phyloP scores from a whole-genome alignment of 2,797 vertebrate genomes.

The Halcyon leucocephala region DNA sequence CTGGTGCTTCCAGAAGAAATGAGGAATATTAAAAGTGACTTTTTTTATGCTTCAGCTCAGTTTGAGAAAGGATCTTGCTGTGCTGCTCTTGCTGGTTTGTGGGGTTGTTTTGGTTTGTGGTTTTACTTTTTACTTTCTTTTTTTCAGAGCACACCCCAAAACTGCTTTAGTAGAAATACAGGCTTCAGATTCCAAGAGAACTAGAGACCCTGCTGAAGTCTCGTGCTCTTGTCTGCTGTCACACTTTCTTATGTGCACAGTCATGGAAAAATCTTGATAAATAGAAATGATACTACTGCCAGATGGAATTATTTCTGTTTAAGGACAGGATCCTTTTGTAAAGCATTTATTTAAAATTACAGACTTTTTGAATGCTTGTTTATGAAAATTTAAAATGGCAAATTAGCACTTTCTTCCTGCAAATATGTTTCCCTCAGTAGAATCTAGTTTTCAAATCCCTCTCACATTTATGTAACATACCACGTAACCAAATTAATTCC shows the following conservation, averaged over 20 bases:
- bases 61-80: not conserved
- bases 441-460: not conserved
- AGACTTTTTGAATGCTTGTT: not conserved
- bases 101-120: not conserved
- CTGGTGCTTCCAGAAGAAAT: not conserved
- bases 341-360: not conserved
- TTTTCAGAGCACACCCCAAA: not conserved
- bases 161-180: not conserved
- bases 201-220: not conserved
- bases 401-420: not conserved
- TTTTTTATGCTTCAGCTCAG: not conserved
- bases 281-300: not conserved
- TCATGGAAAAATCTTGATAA: not conserved
- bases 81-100: not conserved
- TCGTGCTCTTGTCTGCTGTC: not conserved
- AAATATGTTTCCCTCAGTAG: not conserved
- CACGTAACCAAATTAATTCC: not conserved
- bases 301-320: slow-evolving; percentile 7
- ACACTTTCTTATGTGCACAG: not conserved
- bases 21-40: slow-evolving; percentile 6
- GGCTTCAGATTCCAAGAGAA: not conserved
- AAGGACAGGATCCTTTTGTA: not conserved
- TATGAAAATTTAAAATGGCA: not conserved
- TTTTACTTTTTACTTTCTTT: not conserved
- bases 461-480: not conserved